Evolutionary conservation across 2,113 vertebrate species (phyloP).

Genomic region (Phalacrocorax pelagicus): DNA sequence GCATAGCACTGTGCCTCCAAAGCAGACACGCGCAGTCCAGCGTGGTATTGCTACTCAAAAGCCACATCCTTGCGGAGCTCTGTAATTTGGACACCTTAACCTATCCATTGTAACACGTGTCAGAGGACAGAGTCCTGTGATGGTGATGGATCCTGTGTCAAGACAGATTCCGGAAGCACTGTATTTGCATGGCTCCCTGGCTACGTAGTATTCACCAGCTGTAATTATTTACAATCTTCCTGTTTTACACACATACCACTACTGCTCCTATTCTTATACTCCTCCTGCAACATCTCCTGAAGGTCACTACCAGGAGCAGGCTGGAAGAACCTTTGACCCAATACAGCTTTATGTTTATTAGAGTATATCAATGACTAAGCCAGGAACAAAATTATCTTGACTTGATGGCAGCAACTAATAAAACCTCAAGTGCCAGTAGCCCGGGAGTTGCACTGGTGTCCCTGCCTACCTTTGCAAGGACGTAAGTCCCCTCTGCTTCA

Average conservation of each 20-base stretch:
- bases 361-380: neutral
- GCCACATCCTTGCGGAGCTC: accelerated
- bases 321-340: neutral
- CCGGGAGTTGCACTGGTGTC: neutral
- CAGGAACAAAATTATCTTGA: neutral
- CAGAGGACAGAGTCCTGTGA: neutral
- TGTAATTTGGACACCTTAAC: neutral
- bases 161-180: neutral
- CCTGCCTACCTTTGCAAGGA: neutral
- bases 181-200: accelerated
- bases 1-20: neutral
- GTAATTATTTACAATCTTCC: neutral
- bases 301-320: neutral
- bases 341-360: neutral
- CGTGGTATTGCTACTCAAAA: accelerated
- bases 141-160: accelerated
- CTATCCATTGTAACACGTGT: accelerated
- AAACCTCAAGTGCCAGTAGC: neutral
- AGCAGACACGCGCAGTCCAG: accelerated
- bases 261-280: neutral
- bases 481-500: neutral
- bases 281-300: neutral
- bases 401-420: neutral
- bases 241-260: neutral
- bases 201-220: accelerated